Evolutionary conservation across 1,140 invertebrate species (phyloP), one percentile per base, ranked within the genome.

Genomic region (Melanaphis sacchari): DNA sequence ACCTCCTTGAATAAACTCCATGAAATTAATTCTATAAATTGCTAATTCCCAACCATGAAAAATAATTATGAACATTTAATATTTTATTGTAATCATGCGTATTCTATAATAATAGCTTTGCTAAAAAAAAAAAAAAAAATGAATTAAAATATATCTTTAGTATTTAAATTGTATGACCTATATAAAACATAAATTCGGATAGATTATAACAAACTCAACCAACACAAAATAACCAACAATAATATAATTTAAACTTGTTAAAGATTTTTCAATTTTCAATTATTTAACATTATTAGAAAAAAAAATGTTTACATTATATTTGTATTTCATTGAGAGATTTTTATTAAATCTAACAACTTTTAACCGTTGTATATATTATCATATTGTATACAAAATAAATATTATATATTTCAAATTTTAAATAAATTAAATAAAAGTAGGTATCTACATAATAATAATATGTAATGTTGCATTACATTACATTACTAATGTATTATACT

Each of bases 1-100:
- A 88, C 87, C 43, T 52, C 4, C n/a, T 88, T 18, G 46, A n/a
- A 52, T 88, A 88, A 36, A 88, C 87, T 88, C 87, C 87, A 88
- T 52, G 87, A 52, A 49, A 49, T 49, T 36, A 36, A 49, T 52
- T 52, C n/a, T 88, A 24, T 49, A 52, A 22, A 88, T 88, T 88
- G 21, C 43, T 88, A 36, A 88, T 52, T 43, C 41, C 24, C 40
- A 43, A 85, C 24, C 18, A 84, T 1, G 5, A 26, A 43, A 43
- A 31, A 43, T 85, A 41, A 85, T 43, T 11, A 43, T 40, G 11
- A 43, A 41, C 41, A n/a, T 41, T n/a, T 8, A 26, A 84, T 84
- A 43, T 31, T 38, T 82, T 82, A 82, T 38, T 82, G 59, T n/a
- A 8, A 11, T 76, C 59, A 49, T 49, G 59, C n/a, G 15, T 76